Conservation (phyloP, 2,888 invertebrate genomes). For the Drosophila helvetica region DNA sequence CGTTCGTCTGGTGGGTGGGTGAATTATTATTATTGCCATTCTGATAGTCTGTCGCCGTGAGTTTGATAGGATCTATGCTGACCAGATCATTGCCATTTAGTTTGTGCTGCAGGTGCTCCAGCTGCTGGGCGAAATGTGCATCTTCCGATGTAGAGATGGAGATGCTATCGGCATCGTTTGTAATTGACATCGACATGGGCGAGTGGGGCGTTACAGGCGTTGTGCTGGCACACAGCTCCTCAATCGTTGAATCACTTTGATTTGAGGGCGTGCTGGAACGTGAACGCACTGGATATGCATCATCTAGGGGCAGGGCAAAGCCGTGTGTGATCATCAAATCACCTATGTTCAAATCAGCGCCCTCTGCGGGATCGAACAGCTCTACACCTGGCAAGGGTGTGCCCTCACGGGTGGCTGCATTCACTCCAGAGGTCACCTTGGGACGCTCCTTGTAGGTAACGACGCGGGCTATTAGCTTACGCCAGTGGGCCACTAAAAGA, state of each 20-base stretch:
- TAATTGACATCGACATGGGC: constrained; percentile 61
- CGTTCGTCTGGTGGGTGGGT: constrained; percentile 24
- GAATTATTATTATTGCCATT: constrained; percentile 60
- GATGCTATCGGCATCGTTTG: constrained; percentile 50
- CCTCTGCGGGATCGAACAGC: constrained; percentile 88
- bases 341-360: constrained; percentile 81
- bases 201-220: constrained; percentile 62
- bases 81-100: constrained; percentile 65
- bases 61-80: constrained; percentile 52
- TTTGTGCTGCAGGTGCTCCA: constrained; percentile 71
- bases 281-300: constrained; percentile 65
- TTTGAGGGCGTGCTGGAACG: constrained; percentile 65
- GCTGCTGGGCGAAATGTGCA: constrained; percentile 68
- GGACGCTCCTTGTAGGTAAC: constrained; percentile 88
- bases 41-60: constrained; percentile 60
- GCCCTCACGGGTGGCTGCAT: constrained; percentile 85
- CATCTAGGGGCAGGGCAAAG: constrained; percentile 79
- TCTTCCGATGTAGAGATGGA: constrained; percentile 58
- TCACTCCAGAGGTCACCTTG: constrained; percentile 58
- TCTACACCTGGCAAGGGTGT: constrained; percentile 91
- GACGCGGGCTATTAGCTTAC: constrained; percentile 90
- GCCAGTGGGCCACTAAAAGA: constrained; percentile 90
- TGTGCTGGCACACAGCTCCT: constrained; percentile 60
- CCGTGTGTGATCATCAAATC: constrained; percentile 81
- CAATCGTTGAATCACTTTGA: constrained; percentile 70